Base-by-base conservation (phyloP, 2,888 invertebrate species). In the Odontomyia ornata region DNA sequence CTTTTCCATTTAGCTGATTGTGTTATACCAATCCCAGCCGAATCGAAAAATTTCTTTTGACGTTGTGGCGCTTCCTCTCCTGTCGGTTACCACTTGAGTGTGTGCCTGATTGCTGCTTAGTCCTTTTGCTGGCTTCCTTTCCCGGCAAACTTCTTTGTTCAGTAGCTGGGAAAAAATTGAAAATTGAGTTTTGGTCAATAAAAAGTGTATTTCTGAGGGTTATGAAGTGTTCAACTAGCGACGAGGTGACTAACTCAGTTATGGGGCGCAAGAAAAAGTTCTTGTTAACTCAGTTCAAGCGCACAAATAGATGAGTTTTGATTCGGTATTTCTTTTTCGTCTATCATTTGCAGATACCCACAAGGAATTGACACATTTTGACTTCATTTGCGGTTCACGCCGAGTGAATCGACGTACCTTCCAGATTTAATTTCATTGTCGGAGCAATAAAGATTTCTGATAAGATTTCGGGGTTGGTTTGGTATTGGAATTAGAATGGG, bases 101-200 rank as follows among this genome's bases (percentile, higher is more conserved):
- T 36, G 36, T 36, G 9, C 36, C 9, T 36, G 36, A 36, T n/a
- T n/a, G n/a, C 36, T 36, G 36, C 9, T 36, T 36, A 9, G 36
- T 36, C 36, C 36, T 36, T 36, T 36, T 36, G 36, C 36, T 36
- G 3, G 36, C 36, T 36, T 36, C 36, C 5, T 36, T n/a, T n/a
- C 3, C 36, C 36, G 9, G 9, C 36, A 28, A 65, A 65, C 65
- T 65, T 65, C 18, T 18, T 21, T 25, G 23, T 47, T 27, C 62
- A 76, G 60, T 71, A 69, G 73, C 72, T 71, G 76, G 69, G 25
- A 78, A 78, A 78, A 78, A 78, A 78, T 76, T 78, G 78, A 73
- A 78, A 77, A 78, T 78, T 78, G 78, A 78, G 76, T 78, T 78
- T 76, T 72, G 76, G 78, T 73, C 78, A 78, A 78, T 78, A 78